Evolutionary conservation across 2,888 invertebrate species (phyloP), one percentile per base, ranked within the genome.

Genomic region (Thecocarcelia acutangulata): DNA sequence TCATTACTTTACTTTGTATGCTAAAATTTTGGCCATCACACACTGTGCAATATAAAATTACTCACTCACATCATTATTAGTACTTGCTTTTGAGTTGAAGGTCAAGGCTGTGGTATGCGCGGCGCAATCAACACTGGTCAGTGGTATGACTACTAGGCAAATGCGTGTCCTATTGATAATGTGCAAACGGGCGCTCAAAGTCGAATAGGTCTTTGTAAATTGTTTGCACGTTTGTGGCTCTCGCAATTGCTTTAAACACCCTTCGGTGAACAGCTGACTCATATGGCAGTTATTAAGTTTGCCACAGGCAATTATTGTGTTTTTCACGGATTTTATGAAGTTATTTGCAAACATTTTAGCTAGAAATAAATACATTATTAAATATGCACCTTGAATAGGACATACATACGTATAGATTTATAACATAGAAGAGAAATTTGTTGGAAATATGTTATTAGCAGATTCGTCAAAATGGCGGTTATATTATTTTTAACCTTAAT

Each of bases 1-100:
- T 9, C 1, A 33, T 33, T 8, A 8, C 3, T 33, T 33, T 33
- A 33, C 33, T 33, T 33, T 4, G n/a, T 52, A 52, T n/a, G 19
- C 11, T 12, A 24, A 61, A 15, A 6, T 12, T 2, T 2, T 24
- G 15, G 11, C 15, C 17, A 11, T 48, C n/a, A 40, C 80, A 75
- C 8, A 8, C 61, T 56, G 46, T 72, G 37, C 64, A 76, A 59
- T 80, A 33, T 64, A 33, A 1, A 70, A 56, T 84, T 87, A 88
- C 88, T 88, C 89, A 88, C 88, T 88, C 89, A 88, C 88, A 85
- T 86, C 85, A 59, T 76, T 77, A 15, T 37, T 72, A 40, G 44
- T 33, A 66, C 84, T 83, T 81, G 83, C 76, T 80, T 85, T 83
- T 58, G 76, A 44, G 72, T 75, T 68, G 12, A 73, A 68, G 44